Conservation (phyloP, 2,113 vertebrate genomes). For the Colistium nudipinnis region DNA sequence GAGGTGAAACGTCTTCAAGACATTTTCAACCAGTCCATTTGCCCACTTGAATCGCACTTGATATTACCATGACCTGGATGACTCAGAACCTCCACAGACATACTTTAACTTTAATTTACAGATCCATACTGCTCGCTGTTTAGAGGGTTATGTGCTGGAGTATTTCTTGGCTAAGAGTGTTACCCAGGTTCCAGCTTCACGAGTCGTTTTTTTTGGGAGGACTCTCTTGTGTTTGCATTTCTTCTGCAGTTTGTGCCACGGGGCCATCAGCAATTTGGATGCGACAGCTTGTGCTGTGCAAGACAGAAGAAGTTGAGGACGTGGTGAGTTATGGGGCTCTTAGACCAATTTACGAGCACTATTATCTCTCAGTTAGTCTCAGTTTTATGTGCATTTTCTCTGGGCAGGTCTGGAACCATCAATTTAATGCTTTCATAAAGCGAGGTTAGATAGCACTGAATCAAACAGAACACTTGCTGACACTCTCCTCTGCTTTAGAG, state of each 20-base stretch:
- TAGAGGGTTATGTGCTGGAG: too few relatives aligned
- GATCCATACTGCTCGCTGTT: too few relatives aligned
- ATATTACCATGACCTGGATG: too few relatives aligned
- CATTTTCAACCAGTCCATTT: too few relatives aligned
- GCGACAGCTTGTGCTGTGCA: slow-evolving; percentile 65
- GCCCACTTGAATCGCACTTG: too few relatives aligned
- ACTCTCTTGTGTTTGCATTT: slow-evolving; percentile 36
- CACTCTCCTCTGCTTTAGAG: slow-evolving; percentile 91
- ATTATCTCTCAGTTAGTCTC: slow-evolving; percentile 86
- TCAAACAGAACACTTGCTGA: slow-evolving; percentile 68
- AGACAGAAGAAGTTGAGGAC: slow-evolving; percentile 73
- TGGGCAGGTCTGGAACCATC: slow-evolving; percentile 84
- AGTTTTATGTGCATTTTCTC: slow-evolving; percentile 86
- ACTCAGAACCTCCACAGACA: too few relatives aligned
- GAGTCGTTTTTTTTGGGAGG: not conserved
- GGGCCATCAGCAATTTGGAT: slow-evolving; percentile 65
- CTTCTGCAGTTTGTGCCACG: slow-evolving; percentile 33
- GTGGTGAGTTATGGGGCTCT: slow-evolving; percentile 78
- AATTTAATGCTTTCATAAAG: slow-evolving; percentile 87
- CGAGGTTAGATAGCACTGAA: slow-evolving; percentile 83
- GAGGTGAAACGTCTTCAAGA: too few relatives aligned
- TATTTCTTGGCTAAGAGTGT: too few relatives aligned
- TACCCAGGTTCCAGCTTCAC: not conserved
- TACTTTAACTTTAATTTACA: too few relatives aligned
- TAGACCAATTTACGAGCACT: slow-evolving; percentile 82